Percentiles rank a stretch among this genome's conserved stretches.
These are phyloP conservation scores for Latrodectus hesperus DNA, from an alignment of 2,888 invertebrate species.

Conservation along the genomic window DNA sequence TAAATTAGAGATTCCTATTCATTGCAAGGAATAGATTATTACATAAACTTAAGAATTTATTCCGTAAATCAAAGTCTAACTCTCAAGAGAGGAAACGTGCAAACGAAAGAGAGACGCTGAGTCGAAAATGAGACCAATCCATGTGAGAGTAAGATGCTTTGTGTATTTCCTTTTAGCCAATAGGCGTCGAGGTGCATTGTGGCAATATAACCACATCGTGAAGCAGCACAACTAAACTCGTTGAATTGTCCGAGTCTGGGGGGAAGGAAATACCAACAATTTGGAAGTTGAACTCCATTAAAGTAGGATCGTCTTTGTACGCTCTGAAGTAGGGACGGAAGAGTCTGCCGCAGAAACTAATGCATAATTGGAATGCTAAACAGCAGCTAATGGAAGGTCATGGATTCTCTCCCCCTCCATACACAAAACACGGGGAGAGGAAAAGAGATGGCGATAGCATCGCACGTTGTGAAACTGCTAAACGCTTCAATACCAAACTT, in stretches of 20 bases:
- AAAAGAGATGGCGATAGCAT: conserved; percentile 4
- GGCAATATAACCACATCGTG: conserved; percentile 10
- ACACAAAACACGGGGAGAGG: not conserved
- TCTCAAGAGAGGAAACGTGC: not conserved
- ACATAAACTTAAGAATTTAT: too few species aligned
- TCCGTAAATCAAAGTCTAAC: too few species aligned
- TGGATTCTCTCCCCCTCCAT: conserved; percentile 17
- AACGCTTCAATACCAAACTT: conserved; percentile 15
- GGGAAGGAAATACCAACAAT: not conserved
- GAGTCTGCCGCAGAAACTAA: not conserved
- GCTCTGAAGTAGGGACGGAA: not conserved
- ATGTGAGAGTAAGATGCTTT: not conserved
- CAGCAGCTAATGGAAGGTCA: conserved; percentile 37
- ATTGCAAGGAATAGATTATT: too few species aligned
- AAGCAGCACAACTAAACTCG: not conserved
- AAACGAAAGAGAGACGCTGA: not conserved
- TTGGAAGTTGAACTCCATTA: conserved; percentile 27
- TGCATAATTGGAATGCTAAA: conserved; percentile 56
- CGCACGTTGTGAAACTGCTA: conserved; percentile 5
- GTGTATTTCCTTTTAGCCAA: conserved; percentile 5
- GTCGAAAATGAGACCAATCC: not conserved
- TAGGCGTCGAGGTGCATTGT: conserved; percentile 9
- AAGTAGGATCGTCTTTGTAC: conserved; percentile 10
- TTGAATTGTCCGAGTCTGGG: conserved; percentile 10
- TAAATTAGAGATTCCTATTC: too few species aligned